Evolutionary conservation across 2,797 vertebrate genomes (phyloP).

Genomic region (Gymnopithys bicolor): DNA sequence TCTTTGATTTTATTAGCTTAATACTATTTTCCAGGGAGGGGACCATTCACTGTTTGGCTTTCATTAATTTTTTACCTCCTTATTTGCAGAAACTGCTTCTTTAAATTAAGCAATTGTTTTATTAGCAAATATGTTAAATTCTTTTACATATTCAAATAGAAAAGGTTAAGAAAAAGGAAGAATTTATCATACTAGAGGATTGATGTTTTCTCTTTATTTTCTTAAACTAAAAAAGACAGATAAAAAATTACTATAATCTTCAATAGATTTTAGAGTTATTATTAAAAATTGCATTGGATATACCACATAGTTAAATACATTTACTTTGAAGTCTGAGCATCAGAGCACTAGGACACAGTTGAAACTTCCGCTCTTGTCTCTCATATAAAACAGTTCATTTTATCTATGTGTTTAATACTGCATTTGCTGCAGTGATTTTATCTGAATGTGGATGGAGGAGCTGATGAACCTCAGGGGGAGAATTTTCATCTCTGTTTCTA

Average conservation of each 20-base stretch:
- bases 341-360: neutral
- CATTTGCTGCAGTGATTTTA: neutral
- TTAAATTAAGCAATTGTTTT: neutral
- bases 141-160: neutral
- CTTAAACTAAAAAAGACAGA: neutral
- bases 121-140: neutral
- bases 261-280: neutral
- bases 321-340: neutral
- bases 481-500: neutral
- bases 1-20: neutral
- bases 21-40: neutral
- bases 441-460: neutral
- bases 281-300: neutral
- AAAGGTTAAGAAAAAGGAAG: neutral
- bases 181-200: neutral
- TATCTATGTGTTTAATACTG: neutral
- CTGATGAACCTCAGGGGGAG: neutral
- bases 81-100: neutral
- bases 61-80: neutral
- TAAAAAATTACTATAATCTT: neutral
- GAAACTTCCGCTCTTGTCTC: neutral
- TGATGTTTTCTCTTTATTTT: neutral
- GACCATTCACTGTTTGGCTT: neutral
- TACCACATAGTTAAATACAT: neutral
- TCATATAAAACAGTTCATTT: neutral